These are phyloP conservation scores for Pterois miles DNA, from an alignment of 2,797 vertebrate species.

Conservation along the genomic window DNA sequence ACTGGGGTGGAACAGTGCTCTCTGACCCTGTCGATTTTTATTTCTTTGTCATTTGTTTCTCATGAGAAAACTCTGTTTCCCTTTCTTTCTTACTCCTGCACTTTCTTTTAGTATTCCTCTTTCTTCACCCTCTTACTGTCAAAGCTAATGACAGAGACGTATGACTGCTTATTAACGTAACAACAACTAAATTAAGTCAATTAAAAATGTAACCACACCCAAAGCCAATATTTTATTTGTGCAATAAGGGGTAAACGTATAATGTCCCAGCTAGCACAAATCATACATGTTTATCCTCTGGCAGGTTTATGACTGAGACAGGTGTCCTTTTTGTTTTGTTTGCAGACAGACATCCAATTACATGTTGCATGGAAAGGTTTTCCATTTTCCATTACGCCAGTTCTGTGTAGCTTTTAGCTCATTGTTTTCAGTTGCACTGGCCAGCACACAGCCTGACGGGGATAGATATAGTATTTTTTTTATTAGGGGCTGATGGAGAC, in stretches of 20 bases:
- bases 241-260: neutral
- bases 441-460: neutral
- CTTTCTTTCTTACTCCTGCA: neutral
- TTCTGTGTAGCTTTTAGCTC: neutral
- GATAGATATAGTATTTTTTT: neutral
- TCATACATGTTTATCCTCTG: neutral
- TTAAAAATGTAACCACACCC: neutral
- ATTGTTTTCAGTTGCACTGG: neutral
- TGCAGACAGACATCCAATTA: neutral
- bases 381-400: neutral
- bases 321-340: neutral
- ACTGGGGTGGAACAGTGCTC: conserved; percentile 24
- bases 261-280: too few relatives aligned
- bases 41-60: conserved; percentile 30
- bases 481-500: neutral
- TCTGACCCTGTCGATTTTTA: conserved; percentile 40
- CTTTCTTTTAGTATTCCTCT: neutral
- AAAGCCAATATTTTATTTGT: neutral
- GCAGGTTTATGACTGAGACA: neutral
- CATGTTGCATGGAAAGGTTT: neutral
- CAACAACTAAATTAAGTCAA: neutral
- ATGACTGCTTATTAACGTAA: neutral
- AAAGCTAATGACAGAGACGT: neutral
- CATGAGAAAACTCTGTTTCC: neutral
- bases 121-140: neutral